Conservation (phyloP, 2,888 invertebrate species). For the Caenorhabditis zanzibari region DNA sequence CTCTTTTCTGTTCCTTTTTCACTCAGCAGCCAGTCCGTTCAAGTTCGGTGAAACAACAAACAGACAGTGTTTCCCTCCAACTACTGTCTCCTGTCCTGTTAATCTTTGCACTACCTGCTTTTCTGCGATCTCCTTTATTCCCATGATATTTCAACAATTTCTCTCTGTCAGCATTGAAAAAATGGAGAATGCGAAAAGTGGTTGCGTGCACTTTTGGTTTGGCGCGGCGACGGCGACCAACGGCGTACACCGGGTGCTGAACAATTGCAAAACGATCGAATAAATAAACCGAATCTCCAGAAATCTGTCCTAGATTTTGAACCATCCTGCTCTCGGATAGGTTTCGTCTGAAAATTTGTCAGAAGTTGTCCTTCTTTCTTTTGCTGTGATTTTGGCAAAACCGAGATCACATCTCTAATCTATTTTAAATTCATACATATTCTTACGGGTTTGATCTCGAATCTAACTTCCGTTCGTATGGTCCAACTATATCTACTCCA, state of each 20-base stretch:
- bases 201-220: slow-evolving; percentile 60
- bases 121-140: slow-evolving; percentile 31
- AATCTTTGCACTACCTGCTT: slow-evolving; percentile 57
- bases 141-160: slow-evolving; percentile 22
- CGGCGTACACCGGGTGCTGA: slow-evolving; percentile 41
- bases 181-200: slow-evolving; percentile 54
- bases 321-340: neutral
- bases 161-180: slow-evolving; percentile 31
- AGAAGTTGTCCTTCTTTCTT: neutral
- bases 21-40: slow-evolving; percentile 22
- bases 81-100: slow-evolving; percentile 28
- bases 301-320: too few species aligned
- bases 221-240: slow-evolving; percentile 43
- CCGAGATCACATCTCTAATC: neutral
- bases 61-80: slow-evolving; percentile 29
- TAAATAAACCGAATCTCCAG: neutral
- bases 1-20: slow-evolving; percentile 1
- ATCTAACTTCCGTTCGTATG: slow-evolving; percentile 24
- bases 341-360: neutral
- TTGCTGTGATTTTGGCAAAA: neutral
- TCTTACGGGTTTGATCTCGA: neutral
- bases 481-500: slow-evolving; percentile 1
- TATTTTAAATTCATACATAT: neutral
- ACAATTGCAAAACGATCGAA: slow-evolving; percentile 49
- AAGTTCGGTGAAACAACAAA: slow-evolving; percentile 58